These are phyloP conservation scores for Enteromius thamalakanensis DNA, from an alignment of 2,797 vertebrate genomes.

Conservation along the genomic window DNA sequence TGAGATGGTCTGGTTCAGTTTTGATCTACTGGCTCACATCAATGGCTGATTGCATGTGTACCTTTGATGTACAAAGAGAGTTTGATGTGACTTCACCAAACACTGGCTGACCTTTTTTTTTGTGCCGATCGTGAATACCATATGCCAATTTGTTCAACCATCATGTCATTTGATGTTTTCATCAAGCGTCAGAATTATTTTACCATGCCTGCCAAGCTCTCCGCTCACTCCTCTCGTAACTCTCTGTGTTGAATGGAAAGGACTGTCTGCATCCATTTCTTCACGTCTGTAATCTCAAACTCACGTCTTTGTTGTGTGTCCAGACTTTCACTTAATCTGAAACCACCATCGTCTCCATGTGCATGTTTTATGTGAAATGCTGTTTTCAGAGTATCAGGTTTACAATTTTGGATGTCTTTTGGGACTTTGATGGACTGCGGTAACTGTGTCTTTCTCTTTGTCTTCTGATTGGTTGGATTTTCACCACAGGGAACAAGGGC, in stretches of 20 bases:
- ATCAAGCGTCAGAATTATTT: slow-evolving; percentile 24
- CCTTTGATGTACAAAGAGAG: slow-evolving; percentile 2
- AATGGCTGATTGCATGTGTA: slow-evolving; percentile 11
- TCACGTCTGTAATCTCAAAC: slow-evolving; percentile 36
- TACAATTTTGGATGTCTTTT: slow-evolving; percentile 32
- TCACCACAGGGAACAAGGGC: slow-evolving; percentile 77
- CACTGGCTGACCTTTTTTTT: slow-evolving; percentile 11
- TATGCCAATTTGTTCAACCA: slow-evolving; percentile 26
- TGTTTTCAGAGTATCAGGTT: slow-evolving; percentile 47
- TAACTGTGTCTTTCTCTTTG: slow-evolving; percentile 59
- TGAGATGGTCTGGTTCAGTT: slow-evolving; percentile 32
- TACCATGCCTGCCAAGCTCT: slow-evolving; percentile 14
- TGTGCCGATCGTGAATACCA: neutral
- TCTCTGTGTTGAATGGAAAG: slow-evolving; percentile 33
- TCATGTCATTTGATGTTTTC: slow-evolving; percentile 28
- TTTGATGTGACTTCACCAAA: slow-evolving; percentile 21
- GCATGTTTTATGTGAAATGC: slow-evolving; percentile 50
- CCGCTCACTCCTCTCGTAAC: slow-evolving; percentile 5
- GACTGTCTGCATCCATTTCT: slow-evolving; percentile 40
- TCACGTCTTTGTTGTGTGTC: slow-evolving; percentile 47
- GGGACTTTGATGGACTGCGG: slow-evolving; percentile 20
- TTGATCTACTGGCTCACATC: slow-evolving; percentile 2
- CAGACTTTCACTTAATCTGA: slow-evolving; percentile 39
- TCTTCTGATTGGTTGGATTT: slow-evolving; percentile 64
- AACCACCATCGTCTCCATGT: slow-evolving; percentile 23